Base-by-base conservation (phyloP, 1,140 invertebrate genomes). In the Leguminivora glycinivorella region DNA sequence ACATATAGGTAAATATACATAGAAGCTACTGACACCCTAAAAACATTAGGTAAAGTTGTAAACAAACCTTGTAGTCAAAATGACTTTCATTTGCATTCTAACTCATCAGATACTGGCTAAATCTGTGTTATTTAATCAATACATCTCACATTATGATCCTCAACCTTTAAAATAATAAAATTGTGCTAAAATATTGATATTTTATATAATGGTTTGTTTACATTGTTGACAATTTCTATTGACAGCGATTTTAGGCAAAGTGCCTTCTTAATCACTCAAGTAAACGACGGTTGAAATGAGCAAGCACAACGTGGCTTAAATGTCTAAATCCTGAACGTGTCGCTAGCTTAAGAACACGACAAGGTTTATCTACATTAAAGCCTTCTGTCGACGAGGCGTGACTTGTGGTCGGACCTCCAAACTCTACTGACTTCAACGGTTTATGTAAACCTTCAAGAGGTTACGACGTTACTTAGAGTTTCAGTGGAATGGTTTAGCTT, bases 321-420 rank as follows among this genome's bases (percentile, higher is more conserved):
- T 29, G 58, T 63, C 58, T 31, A 63, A 63, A 63, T 31, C 58
- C 58, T 34, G 34, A 63, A 29, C n/a, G 58, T 34, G n/a, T 26
- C 58, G 58, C 47, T 22, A 22, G 58, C 58, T 63, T 29, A 63
- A 63, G 58, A 31, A 31, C 58, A 34, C 19, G 29, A 31, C 29
- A 22, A 63, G n/a, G 58, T 63, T 63, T 17, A 60, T 60, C 56
- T 60, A 29, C 26, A 29, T 17, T 34, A 29, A 31, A 63, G 58
- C n/a, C 58, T 31, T 63, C 29, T 63, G 58, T 63, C 26, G 10
- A 63, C 58, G 26, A 26, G 58, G 58, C 58, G 58, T 63, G 58
- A 63, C 58, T 63, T 63, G 58, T 31, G 58, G 58, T 31, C 26
- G 25, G 26, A 29, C 26, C 58, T 29, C 47, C n/a, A 52, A 52